Base-by-base conservation (phyloP, 2,888 invertebrate genomes). In the Pammene aurita region DNA sequence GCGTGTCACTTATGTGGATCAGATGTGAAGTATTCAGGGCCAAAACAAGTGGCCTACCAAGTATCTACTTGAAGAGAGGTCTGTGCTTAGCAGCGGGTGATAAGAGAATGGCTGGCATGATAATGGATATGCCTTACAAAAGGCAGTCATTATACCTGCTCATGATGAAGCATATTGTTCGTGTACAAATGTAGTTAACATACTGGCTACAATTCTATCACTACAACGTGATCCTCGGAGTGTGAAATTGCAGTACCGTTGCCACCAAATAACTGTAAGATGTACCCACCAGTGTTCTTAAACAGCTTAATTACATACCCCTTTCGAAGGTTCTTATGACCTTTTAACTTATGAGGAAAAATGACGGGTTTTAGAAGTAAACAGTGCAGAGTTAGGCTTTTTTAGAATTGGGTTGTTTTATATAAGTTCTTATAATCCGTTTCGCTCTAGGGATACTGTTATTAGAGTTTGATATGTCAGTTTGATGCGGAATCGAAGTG, bases 161-260 rank as follows among this genome's bases (percentile, higher is more conserved):
- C 4, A 26, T 26, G 9, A 48, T 48, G 9, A 48, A 16, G 16
- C 14, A 9, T 46, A 7, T 1, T 46, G n/a, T 48, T 16, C 16
- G 0, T 16, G 14, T 16, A 16, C 16, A 26, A 50, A 18, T 50
- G 26, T 18, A 50, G 54, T 54, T n/a, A 54, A n/a, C 5, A 41
- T 62, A 62, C 62, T 52, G 62, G 10, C 26, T n/a, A 41, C 50
- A 41, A 52, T 18, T 18, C 52, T 52, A 41, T 62, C 50, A 52
- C 62, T 41, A 5, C 4, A 52, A 14, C 63, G 63, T 63, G 46
- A 38, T 64, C 67, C 62, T 67, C 34, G 42, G 16, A 68, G 57
- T 68, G 68, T 68, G 68, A 68, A 68, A 68, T 68, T 57, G 48
- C 38, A 38, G 38, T 68, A 68, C 68, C 68, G 68, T 68, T 68